Evolutionary conservation across 2,797 vertebrate genomes (phyloP).

Genomic region (Coreius guichenoti): DNA sequence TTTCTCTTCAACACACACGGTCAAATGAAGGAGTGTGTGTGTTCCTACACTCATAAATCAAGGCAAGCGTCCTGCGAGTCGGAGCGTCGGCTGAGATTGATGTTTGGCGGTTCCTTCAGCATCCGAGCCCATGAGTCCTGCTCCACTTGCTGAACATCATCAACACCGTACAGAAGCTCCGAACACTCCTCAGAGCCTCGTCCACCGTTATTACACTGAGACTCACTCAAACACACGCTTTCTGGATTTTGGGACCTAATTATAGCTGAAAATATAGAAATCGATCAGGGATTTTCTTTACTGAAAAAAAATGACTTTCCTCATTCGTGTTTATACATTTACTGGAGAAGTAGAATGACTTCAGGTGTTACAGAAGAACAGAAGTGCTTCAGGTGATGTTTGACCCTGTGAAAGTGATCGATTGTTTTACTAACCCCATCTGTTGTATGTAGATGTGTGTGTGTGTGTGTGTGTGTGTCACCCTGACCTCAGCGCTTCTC

Average conservation of each 20-base stretch:
- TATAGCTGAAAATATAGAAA: not conserved
- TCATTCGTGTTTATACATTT: not conserved
- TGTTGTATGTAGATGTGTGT: not conserved
- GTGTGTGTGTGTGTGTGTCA: not conserved
- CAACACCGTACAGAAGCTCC: not conserved
- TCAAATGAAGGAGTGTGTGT: not conserved
- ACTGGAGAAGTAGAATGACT: not conserved
- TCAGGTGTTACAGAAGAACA: too few species aligned
- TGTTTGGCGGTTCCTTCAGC: conserved; percentile 18
- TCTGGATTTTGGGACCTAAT: not conserved
- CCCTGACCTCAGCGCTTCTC: conserved; percentile 39
- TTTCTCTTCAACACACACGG: conserved; percentile 5
- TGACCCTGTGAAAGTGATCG: not conserved
- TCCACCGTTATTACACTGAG: not conserved
- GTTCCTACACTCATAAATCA: conserved; percentile 51
- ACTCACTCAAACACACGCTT: not conserved
- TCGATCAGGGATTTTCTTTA: not conserved
- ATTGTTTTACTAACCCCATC: not conserved
- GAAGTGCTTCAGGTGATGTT: not conserved
- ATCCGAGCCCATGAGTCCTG: not conserved
- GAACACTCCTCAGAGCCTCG: not conserved
- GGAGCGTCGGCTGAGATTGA: conserved; percentile 34
- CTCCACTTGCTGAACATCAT: not conserved
- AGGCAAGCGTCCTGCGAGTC: conserved; percentile 15
- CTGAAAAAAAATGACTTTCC: not conserved